Conservation (phyloP, 2,888 invertebrate species). For the Ormyrus thymus region DNA sequence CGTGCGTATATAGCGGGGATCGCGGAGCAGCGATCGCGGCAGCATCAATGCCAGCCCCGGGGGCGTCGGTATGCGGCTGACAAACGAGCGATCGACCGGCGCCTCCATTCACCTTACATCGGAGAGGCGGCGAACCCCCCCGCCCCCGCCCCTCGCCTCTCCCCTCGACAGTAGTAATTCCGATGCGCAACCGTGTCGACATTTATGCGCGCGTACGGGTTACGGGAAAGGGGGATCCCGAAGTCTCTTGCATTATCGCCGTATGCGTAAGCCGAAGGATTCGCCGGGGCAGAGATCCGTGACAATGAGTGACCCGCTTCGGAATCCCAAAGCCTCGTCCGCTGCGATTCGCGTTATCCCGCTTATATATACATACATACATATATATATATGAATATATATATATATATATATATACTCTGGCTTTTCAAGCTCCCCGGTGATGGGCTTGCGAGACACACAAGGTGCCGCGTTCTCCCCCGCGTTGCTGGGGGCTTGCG, state of each 20-base stretch:
- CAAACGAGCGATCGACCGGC: constrained; percentile 35
- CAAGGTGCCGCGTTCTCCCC: constrained; percentile 10
- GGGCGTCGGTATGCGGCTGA: not conserved
- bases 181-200: not conserved
- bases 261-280: too few relatives aligned
- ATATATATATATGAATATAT: not conserved
- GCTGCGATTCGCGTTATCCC: constrained; percentile 31
- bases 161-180: too few relatives aligned
- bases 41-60: too few relatives aligned
- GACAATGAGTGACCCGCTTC: constrained; percentile 39
- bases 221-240: too few relatives aligned
- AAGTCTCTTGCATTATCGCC: too few relatives aligned
- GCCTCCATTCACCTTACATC: constrained; percentile 31
- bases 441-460: constrained; percentile 15
- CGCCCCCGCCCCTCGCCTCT: too few relatives aligned
- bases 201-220: not conserved
- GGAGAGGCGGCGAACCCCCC: not conserved
- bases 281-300: not conserved
- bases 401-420: not conserved
- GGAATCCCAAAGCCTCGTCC: constrained; percentile 32
- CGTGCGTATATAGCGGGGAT: too few relatives aligned
- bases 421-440: constrained; percentile 21
- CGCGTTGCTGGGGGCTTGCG: not conserved
- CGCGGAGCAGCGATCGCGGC: not conserved
- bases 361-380: too few relatives aligned